Percentiles rank a stretch among this genome's conserved stretches.
Evolutionary conservation across 2,797 vertebrate species (phyloP).

Genomic region (Gymnodraco acuticeps): DNA sequence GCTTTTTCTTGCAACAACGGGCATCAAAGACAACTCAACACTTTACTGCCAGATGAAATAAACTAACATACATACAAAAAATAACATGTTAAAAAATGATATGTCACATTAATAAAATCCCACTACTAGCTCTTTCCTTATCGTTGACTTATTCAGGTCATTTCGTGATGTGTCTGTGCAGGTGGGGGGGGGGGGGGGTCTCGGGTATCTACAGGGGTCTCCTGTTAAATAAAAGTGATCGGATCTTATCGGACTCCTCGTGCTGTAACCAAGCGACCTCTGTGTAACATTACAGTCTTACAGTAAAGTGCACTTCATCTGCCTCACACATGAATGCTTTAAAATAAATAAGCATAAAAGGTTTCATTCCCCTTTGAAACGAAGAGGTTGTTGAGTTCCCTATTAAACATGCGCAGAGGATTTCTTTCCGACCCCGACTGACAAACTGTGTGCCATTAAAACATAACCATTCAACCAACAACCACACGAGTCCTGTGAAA

Average conservation of each 20-base stretch:
- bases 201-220: constrained; percentile 15
- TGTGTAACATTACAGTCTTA: constrained; percentile 61
- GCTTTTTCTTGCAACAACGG: constrained; percentile 25
- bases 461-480: constrained; percentile 48
- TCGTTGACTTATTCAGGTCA: constrained; percentile 2
- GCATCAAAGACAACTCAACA: constrained; percentile 26
- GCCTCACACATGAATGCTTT: constrained; percentile 72
- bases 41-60: constrained; percentile 19
- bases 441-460: constrained; percentile 35
- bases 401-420: constrained; percentile 32
- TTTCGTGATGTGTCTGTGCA: constrained; percentile 59
- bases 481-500: constrained; percentile 46
- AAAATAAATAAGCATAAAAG: constrained; percentile 77
- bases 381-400: constrained; percentile 34
- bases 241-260: constrained; percentile 25
- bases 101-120: constrained; percentile 42
- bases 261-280: constrained; percentile 44
- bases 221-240: constrained; percentile 35
- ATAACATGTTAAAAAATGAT: constrained; percentile 22
- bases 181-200: constrained; percentile 29
- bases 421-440: constrained; percentile 16
- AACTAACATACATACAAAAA: constrained; percentile 30
- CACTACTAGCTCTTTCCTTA: background rate
- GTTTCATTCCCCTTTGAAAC: constrained; percentile 59
- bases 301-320: constrained; percentile 88